A percentile compares a stretch with the other conserved stretches of the same genome.
These are phyloP conservation scores for Varanus komodoensis DNA, from an alignment of 2,113 vertebrate genomes.

Conservation along the genomic window DNA sequence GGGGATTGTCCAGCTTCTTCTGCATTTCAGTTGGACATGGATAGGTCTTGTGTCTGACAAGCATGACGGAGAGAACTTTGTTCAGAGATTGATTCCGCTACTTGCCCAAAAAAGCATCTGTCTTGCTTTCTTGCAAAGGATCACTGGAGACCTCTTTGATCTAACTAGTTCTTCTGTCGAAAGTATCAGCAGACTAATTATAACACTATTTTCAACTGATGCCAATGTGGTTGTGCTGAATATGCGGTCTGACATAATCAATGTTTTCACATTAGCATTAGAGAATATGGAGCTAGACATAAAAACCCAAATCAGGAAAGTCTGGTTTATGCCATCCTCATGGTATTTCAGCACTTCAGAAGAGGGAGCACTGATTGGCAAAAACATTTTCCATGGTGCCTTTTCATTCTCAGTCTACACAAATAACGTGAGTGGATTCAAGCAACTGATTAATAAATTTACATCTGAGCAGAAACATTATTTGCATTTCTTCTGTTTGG, in stretches of 20 bases:
- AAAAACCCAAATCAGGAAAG: not conserved
- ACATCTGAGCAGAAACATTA: not conserved
- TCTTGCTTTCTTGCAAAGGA: not conserved
- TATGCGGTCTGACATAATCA: not conserved
- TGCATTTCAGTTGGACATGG: slow-evolving; percentile 44
- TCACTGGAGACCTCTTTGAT: not conserved
- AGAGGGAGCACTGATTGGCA: fast-evolving
- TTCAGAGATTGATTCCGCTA: not conserved
- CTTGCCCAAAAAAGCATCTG: not conserved
- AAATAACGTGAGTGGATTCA: slow-evolving; percentile 3
- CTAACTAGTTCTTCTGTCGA: fast-evolving
- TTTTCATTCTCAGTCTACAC: not conserved
- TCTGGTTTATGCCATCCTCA: slow-evolving; percentile 2
- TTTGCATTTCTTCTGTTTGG: not conserved
- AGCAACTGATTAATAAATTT: not conserved
- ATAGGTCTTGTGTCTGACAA: slow-evolving; percentile 23
- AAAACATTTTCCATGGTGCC: not conserved
- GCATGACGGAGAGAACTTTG: slow-evolving; percentile 1
- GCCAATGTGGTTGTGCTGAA: not conserved
- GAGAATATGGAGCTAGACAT: too few species aligned
- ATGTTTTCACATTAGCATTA: fast-evolving
- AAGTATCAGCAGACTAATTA: not conserved
- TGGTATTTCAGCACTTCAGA: not conserved
- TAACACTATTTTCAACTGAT: not conserved
- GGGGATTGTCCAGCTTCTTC: slow-evolving; percentile 2